Conservation (phyloP, 2,888 invertebrate genomes). For the Synanthedon myopaeformis region DNA sequence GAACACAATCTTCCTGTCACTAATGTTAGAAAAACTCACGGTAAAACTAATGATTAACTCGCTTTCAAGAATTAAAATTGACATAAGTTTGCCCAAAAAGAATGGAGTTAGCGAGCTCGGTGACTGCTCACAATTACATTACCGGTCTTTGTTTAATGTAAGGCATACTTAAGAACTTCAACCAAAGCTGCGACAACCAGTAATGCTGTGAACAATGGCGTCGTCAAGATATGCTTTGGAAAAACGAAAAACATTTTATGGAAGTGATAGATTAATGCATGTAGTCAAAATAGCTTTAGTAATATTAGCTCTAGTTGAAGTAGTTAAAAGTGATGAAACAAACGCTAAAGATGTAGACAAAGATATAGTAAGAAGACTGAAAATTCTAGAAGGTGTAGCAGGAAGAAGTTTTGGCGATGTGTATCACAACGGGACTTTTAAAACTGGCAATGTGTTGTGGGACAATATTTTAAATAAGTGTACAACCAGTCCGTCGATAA, state of each 20-base stretch:
- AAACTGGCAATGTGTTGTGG: slow-evolving; percentile 78
- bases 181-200: slow-evolving; percentile 17
- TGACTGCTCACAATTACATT: slow-evolving; percentile 12
- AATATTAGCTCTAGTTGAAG: slow-evolving; percentile 28
- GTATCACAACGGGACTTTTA: slow-evolving; percentile 56
- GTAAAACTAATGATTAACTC: slow-evolving; percentile 11
- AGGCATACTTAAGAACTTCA: slow-evolving; percentile 14
- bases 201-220: slow-evolving; percentile 43
- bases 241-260: neutral
- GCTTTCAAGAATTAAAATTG: slow-evolving; percentile 26
- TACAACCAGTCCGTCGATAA: slow-evolving; percentile 72
- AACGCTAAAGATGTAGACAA: slow-evolving; percentile 18
- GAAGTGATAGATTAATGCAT: slow-evolving; percentile 8
- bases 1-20: slow-evolving; percentile 4
- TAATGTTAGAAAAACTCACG: slow-evolving; percentile 8
- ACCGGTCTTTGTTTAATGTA: slow-evolving; percentile 13
- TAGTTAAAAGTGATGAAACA: slow-evolving; percentile 25
- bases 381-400: slow-evolving; percentile 40
- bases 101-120: slow-evolving; percentile 29
- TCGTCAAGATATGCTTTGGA: slow-evolving; percentile 3
- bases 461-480: slow-evolving; percentile 80
- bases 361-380: slow-evolving; percentile 38
- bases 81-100: slow-evolving; percentile 17
- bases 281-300: slow-evolving; percentile 26
- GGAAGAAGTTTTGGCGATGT: slow-evolving; percentile 47